phyloP scores from a whole-genome alignment of 1,140 invertebrate species.

The Brevipalpus yothersi region DNA sequence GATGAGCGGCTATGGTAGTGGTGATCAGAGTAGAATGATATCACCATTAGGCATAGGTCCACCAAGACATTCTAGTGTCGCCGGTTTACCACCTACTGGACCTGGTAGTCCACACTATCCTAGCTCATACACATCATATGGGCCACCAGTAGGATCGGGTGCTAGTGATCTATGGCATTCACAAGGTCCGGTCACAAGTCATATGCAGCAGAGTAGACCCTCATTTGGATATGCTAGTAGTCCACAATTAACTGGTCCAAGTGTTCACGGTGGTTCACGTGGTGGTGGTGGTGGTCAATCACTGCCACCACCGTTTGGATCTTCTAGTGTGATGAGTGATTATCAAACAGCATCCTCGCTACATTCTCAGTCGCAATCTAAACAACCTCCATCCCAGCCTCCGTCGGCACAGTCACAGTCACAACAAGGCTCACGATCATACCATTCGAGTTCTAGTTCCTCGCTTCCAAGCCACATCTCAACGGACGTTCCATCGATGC shows the following conservation, averaged over 20 bases:
- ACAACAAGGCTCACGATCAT: background rate
- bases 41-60: background rate
- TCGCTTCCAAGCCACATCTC: background rate
- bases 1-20: conserved; percentile 1
- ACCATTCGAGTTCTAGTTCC: background rate
- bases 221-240: background rate
- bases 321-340: background rate
- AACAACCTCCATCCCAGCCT: background rate
- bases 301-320: background rate
- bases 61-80: too few relatives aligned
- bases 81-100: background rate
- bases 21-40: conserved; percentile 6
- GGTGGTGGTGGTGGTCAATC: background rate
- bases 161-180: conserved; percentile 6
- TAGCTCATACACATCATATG: background rate
- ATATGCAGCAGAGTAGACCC: conserved; percentile 6
- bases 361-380: conserved; percentile 1
- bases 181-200: background rate
- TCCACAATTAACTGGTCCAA: background rate
- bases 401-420: background rate
- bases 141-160: background rate
- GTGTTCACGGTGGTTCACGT: background rate
- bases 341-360: background rate
- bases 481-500: background rate
- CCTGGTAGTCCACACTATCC: background rate